Base-by-base conservation (phyloP, 2,888 invertebrate genomes). In the Nebria brevicollis region DNA sequence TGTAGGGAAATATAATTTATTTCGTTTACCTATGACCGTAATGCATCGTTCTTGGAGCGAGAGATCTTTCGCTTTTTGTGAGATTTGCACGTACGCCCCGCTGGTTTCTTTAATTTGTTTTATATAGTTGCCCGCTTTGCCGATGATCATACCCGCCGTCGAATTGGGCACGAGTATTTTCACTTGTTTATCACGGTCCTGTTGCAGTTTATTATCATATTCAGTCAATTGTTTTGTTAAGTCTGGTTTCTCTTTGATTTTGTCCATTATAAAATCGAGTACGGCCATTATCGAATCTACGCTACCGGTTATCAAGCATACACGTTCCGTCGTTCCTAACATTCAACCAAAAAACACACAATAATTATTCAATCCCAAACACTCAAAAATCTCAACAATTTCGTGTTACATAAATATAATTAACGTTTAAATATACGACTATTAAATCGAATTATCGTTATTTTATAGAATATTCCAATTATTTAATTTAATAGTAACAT, bases 91-190 rank as follows among this genome's bases (percentile, higher is more conserved):
- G 90, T 97, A 97, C 85, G 97, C 96, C 87, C 97, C 97, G 88
- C 96, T 97, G 88, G 95, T 95, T 89, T 97, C 97, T 90, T 97
- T 97, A 86, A 97, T 95, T 91, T 97, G 97, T 89, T 98, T 98
- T 87, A 98, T 98, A 89, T 96, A 97, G 90, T 96, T 96, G 86
- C 98, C 98, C 82, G 96, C 97, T 90, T 98, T 98, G 86, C 98
- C 98, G 88, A 98, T 98, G 85, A 98, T 97, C 98, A 98, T 98
- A 86, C 98, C 98, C 82, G 98, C 98, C 72, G 98, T 98, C 77
- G 97, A 97, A 90, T 98, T 98, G 84, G 98, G 98, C 89, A 98
- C 97, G 86, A 98, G 91, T 87, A 98, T 97, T 91, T 98, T 98
- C 84, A 98, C 97, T 93, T 97, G 97, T 89, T 96, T 97, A 87